Evolutionary conservation across 2,888 invertebrate species (phyloP).

Genomic region (Drosophila yooni): DNA sequence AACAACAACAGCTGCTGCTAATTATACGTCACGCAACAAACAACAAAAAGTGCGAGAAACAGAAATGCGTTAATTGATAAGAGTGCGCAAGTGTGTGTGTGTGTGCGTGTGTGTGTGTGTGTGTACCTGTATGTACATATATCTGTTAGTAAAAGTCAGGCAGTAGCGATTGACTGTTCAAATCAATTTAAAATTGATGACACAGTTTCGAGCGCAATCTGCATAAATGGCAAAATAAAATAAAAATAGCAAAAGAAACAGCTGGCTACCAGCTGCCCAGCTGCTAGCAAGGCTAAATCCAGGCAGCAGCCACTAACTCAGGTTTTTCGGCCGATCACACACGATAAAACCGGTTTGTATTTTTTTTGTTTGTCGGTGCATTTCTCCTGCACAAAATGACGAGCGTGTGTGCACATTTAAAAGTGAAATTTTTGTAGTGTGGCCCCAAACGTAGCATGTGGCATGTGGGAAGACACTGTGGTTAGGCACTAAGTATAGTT

Average conservation of each 20-base stretch:
- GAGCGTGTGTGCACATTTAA: conserved; percentile 50
- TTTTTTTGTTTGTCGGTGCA: conserved; percentile 37
- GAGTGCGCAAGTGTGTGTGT: conserved; percentile 9
- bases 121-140: no score
- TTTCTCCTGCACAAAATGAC: conserved; percentile 45
- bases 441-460: conserved; percentile 19
- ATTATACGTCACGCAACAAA: conserved; percentile 62
- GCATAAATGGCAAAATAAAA: conserved; percentile 23
- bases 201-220: conserved; percentile 54
- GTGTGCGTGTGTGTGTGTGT: neutral
- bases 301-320: neutral
- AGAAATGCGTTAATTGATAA: conserved; percentile 51
- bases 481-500: conserved; percentile 40
- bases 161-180: conserved; percentile 6
- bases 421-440: conserved; percentile 69
- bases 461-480: conserved; percentile 17
- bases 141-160: conserved; percentile 38
- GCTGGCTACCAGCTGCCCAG: conserved; percentile 38
- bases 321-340: conserved; percentile 24
- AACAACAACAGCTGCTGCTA: conserved; percentile 34
- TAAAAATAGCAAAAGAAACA: conserved; percentile 30
- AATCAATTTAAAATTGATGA: conserved; percentile 60
- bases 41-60: conserved; percentile 23
- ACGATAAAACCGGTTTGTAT: conserved; percentile 61
- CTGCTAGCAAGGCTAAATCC: conserved; percentile 47